These are phyloP conservation scores for Hirtodrosophila cameraria DNA, from an alignment of 2,888 invertebrate species.

Conservation along the genomic window DNA sequence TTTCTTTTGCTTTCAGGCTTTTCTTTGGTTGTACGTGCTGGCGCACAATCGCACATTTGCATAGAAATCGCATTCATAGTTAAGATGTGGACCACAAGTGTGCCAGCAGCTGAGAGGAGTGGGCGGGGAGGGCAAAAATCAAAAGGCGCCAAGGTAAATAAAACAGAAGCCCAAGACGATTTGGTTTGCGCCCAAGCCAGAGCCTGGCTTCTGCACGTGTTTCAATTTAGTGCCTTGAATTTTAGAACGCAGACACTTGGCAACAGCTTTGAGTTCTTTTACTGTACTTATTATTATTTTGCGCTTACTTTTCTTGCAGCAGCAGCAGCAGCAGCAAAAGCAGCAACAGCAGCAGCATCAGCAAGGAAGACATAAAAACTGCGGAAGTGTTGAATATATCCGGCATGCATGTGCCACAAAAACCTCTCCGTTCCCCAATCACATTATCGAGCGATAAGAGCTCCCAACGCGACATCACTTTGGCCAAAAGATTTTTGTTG, in stretches of 20 bases:
- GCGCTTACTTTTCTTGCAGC: constrained; percentile 37
- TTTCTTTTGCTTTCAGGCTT: constrained; percentile 7
- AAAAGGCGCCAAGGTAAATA: constrained; percentile 34
- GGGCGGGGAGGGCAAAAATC: constrained; percentile 10
- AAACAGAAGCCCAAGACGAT: constrained; percentile 19
- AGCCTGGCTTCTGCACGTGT: constrained; percentile 32
- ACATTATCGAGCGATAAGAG: constrained; percentile 52
- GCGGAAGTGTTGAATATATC: constrained; percentile 74
- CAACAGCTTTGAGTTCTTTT: constrained; percentile 11
- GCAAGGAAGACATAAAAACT: constrained; percentile 73
- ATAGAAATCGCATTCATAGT: constrained; percentile 67
- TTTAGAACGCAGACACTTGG: constrained; percentile 14
- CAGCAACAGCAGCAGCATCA: too few relatives aligned
- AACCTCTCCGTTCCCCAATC: constrained; percentile 11
- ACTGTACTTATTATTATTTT: constrained; percentile 61
- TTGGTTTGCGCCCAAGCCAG: constrained; percentile 12
- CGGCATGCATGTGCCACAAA: constrained; percentile 49
- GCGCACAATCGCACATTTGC: constrained; percentile 49
- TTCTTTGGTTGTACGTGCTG: constrained; percentile 29
- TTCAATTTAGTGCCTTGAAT: constrained; percentile 45
- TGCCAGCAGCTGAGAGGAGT: neutral
- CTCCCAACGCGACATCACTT: constrained; percentile 15
- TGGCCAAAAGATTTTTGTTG: constrained; percentile 11
- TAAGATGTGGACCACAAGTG: constrained; percentile 24
- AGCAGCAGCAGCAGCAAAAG: too few relatives aligned